Evolutionary conservation across 2,888 invertebrate species (phyloP).

Genomic region (Polydrusus pterygomalis): DNA sequence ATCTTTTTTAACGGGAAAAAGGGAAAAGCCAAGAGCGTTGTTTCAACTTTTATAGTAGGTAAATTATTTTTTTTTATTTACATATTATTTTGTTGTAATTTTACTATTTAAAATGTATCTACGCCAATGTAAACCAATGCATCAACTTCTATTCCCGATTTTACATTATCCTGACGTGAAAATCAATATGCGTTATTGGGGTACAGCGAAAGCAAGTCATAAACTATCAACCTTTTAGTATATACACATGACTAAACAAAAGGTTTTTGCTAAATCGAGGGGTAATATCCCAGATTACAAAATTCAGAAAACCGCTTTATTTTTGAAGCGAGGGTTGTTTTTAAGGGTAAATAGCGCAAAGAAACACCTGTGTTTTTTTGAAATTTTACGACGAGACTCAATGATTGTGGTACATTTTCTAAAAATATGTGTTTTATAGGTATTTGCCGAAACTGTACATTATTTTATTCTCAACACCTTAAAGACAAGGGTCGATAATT

Average conservation of each 20-base stretch:
- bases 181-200: constrained; percentile 32
- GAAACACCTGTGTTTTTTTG: constrained; percentile 6
- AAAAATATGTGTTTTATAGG: too few species aligned
- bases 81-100: background rate
- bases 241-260: constrained; percentile 35
- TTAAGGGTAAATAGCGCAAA: constrained; percentile 24
- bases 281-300: constrained; percentile 39
- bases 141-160: constrained; percentile 33
- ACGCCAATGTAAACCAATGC: constrained; percentile 30
- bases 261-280: constrained; percentile 29
- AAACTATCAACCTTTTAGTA: constrained; percentile 40
- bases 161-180: constrained; percentile 31
- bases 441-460: too few species aligned
- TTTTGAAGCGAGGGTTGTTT: constrained; percentile 6
- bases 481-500: too few species aligned
- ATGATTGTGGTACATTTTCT: background rate
- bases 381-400: background rate
- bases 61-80: too few species aligned
- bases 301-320: constrained; percentile 26
- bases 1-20: constrained; percentile 3
- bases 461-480: too few species aligned
- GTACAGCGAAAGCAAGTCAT: constrained; percentile 38
- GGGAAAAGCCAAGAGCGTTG: background rate
- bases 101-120: background rate
- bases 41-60: too few species aligned